Percentiles rank a stretch among this genome's conserved stretches.
Evolutionary conservation across 2,113 vertebrate species (phyloP).

Genomic region (Bos javanicus): DNA sequence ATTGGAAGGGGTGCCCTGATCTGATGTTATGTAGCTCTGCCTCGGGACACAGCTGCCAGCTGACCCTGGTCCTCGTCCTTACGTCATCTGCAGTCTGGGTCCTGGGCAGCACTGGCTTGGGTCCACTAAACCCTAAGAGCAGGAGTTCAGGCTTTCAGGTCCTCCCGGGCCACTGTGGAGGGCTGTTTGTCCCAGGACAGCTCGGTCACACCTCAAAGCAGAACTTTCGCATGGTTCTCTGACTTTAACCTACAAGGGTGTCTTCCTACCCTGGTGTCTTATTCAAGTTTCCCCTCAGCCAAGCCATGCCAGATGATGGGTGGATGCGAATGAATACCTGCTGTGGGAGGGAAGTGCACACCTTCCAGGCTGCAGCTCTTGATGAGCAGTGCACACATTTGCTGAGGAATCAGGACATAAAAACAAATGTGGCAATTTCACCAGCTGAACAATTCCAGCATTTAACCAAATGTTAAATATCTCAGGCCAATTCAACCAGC

Average conservation of each 20-base stretch:
- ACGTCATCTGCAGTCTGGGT: rapidly evolving
- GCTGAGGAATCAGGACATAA: neutral
- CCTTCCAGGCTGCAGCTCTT: neutral
- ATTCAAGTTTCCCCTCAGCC: neutral
- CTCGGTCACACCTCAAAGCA: neutral
- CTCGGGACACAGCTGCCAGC: neutral
- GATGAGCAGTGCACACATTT: neutral
- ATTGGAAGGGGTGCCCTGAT: neutral
- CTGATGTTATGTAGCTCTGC: neutral
- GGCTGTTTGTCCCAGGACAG: neutral
- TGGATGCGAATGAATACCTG: neutral
- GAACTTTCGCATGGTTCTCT: neutral
- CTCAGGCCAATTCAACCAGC: neutral
- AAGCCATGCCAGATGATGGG: neutral
- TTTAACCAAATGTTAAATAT: neutral
- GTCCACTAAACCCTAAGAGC: neutral
- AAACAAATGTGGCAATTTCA: neutral
- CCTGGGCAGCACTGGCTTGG: neutral
- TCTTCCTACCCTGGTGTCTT: neutral
- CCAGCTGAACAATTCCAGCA: no score
- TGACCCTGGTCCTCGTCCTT: neutral
- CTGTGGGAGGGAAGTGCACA: neutral
- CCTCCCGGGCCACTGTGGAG: neutral
- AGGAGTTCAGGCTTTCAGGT: neutral
- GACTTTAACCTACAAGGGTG: neutral